Base-by-base conservation (phyloP, 2,888 invertebrate species). In the Synergus itoensis region DNA sequence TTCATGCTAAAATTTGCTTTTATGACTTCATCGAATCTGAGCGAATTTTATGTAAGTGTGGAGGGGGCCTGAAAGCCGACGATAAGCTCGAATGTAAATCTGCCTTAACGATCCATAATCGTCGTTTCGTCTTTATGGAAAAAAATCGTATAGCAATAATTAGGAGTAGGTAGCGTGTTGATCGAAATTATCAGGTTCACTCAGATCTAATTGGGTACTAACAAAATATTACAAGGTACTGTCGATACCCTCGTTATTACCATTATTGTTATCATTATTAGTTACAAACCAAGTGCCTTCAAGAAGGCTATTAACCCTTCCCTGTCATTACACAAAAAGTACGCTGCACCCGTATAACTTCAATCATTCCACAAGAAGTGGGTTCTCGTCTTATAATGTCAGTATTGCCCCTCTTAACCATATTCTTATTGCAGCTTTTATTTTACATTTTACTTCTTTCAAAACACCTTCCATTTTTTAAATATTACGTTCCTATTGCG, bases 181-280 rank as follows among this genome's bases (percentile, higher is more conserved):
- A 80, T 77, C 80, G 77, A 80, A 84, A 84, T 84, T 82, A 84
- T 79, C 81, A 64, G 78, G 79, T 80, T 79, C 75, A 78, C 76
- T 76, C 81, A 76, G 16, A 75, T 79, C 81, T 84, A 82, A 84
- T 83, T 83, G 81, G 82, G 65, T 79, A 78, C 82, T 81, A 82
- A 83, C 84, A 79, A 84, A 83, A 84, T 82, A 84, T 82, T 82
- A 84, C 83, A 82, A 84, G 79, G 81, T 80, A 80, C 63, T 73
- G 77, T 76, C 65, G 77, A 78, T 48, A 77, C 62, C 73, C 36
- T 82, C 80, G 79, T 83, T 82, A 83, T 80, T 76, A 69, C 57
- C 67, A 81, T 79, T 78, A 82, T 80, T 79, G 79, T 81, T 69
- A 80, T 77, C 80, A 73, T 81, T 80, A 80, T 81, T 80, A 81